Evolutionary conservation across 2,113 vertebrate species (phyloP).

Genomic region (Neogobius melanostomus): DNA sequence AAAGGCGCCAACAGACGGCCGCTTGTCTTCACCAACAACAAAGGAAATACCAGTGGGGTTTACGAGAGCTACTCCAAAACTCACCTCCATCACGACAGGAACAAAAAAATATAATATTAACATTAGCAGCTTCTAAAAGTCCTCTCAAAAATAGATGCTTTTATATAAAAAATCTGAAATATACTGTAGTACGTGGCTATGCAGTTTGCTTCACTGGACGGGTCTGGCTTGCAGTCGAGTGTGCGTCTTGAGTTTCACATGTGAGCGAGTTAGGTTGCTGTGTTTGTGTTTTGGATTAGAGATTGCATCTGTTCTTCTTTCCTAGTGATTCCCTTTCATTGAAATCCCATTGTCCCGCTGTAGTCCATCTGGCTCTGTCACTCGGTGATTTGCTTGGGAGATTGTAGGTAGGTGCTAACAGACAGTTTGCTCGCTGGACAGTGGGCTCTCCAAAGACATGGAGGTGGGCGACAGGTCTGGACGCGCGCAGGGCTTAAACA

Average conservation of each 20-base stretch:
- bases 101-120: constrained; percentile 48
- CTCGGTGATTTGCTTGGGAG: constrained; percentile 19
- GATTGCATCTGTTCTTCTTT: constrained; percentile 34
- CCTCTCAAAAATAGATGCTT: constrained; percentile 60
- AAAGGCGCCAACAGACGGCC: constrained; percentile 16
- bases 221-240: constrained; percentile 61
- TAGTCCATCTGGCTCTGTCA: constrained; percentile 22
- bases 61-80: constrained; percentile 36
- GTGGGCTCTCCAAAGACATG: constrained; percentile 75
- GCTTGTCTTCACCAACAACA: constrained; percentile 20
- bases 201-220: constrained; percentile 62
- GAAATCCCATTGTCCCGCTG: constrained; percentile 24
- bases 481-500: constrained; percentile 74
- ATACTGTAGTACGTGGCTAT: constrained; percentile 22
- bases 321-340: constrained; percentile 46
- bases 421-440: constrained; percentile 80
- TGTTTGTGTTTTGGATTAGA: constrained; percentile 38
- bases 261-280: constrained; percentile 38
- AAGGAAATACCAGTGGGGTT: constrained; percentile 23
- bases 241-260: constrained; percentile 60
- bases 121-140: constrained; percentile 80
- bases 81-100: constrained; percentile 39
- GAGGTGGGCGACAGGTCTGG: constrained; percentile 54
- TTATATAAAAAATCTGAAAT: constrained; percentile 57
- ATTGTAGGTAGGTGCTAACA: constrained; percentile 70